Percentiles rank a stretch among this genome's conserved stretches.
phyloP scores from a whole-genome alignment of 2,888 invertebrate genomes.

The Graphium colonna region DNA sequence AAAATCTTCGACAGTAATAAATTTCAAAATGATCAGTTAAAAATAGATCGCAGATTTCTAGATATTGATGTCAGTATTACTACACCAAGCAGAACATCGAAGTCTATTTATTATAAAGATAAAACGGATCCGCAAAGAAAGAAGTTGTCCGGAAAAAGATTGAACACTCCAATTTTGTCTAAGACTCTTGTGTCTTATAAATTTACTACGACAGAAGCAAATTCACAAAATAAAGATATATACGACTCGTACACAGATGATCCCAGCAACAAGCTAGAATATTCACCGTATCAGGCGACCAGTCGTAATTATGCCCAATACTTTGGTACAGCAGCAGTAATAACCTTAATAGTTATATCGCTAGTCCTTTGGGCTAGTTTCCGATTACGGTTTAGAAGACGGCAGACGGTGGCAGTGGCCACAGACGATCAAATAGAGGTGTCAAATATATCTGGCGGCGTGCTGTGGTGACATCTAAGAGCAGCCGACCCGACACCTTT shows the following conservation, averaged over 20 bases:
- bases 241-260: constrained; percentile 43
- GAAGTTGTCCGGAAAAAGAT: constrained; percentile 55
- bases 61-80: constrained; percentile 31
- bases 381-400: constrained; percentile 60
- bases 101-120: constrained; percentile 39
- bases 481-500: constrained; percentile 79
- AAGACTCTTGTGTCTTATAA: constrained; percentile 24
- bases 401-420: constrained; percentile 48
- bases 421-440: constrained; percentile 81
- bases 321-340: constrained; percentile 79
- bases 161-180: constrained; percentile 54
- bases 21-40: constrained; percentile 54
- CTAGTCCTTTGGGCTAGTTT: constrained; percentile 76
- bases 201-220: constrained; percentile 34
- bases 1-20: constrained; percentile 62
- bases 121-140: constrained; percentile 37
- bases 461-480: constrained; percentile 85
- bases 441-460: constrained; percentile 81
- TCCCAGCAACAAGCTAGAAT: constrained; percentile 58
- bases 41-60: constrained; percentile 54
- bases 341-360: constrained; percentile 76
- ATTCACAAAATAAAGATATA: constrained; percentile 33
- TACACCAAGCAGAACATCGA: constrained; percentile 24
- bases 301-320: constrained; percentile 59
- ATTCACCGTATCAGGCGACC: constrained; percentile 58